These are phyloP conservation scores for Triplophysa bombifrons DNA, from an alignment of 2,797 vertebrate species.

Conservation along the genomic window DNA sequence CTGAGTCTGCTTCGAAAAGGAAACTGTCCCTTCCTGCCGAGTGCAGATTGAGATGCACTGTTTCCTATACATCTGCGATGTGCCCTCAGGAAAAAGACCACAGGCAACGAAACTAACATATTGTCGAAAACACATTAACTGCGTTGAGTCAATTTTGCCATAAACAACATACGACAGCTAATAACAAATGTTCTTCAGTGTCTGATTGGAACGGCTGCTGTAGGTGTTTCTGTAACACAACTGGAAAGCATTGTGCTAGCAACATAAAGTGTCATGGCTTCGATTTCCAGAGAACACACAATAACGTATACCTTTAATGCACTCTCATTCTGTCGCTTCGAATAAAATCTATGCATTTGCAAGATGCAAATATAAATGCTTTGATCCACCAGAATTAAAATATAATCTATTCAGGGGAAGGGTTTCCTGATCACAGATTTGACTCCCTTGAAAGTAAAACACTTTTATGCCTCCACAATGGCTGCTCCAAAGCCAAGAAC, in stretches of 20 bases:
- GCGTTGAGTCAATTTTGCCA: slow-evolving; percentile 7
- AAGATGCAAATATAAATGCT: not conserved
- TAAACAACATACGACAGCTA: slow-evolving; percentile 12
- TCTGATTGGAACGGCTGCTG: not conserved
- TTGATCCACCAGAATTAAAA: not conserved
- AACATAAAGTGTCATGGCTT: too few relatives aligned
- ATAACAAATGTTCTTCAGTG: not conserved
- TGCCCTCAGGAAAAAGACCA: slow-evolving; percentile 54
- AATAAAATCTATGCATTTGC: too few relatives aligned
- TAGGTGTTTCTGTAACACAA: too few relatives aligned
- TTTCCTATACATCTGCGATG: slow-evolving; percentile 56
- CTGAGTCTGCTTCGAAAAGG: slow-evolving; percentile 72
- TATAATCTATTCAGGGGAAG: not conserved
- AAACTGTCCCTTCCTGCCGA: slow-evolving; percentile 78
- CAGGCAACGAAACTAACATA: slow-evolving; percentile 23
- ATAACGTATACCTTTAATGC: too few relatives aligned
- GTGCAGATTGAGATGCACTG: slow-evolving; percentile 66
- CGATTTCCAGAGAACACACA: too few relatives aligned
- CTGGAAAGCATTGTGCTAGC: not conserved
- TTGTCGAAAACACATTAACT: not conserved
- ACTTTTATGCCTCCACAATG: slow-evolving; percentile 5
- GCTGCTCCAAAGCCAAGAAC: not conserved
- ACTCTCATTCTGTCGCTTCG: too few relatives aligned
- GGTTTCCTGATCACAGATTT: slow-evolving; percentile 13
- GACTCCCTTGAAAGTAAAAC: not conserved